phyloP scores from a whole-genome alignment of 2,113 vertebrate species.

The Naja naja region DNA sequence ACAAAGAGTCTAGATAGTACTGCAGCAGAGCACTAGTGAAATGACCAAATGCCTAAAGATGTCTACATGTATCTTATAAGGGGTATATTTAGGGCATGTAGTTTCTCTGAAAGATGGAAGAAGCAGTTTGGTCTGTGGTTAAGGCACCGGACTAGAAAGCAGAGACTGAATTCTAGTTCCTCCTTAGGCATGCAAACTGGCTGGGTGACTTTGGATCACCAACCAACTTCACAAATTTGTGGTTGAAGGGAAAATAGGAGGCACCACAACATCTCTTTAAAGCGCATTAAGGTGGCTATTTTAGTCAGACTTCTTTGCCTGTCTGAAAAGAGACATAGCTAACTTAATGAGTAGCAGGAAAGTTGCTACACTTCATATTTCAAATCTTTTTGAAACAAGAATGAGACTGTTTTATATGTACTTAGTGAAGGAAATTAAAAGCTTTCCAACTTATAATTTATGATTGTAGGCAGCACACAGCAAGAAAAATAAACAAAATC shows the following conservation, averaged over 20 bases:
- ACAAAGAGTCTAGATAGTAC: constrained; percentile 43
- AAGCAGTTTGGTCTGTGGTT: too few relatives aligned
- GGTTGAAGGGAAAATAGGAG: neutral
- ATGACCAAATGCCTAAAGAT: neutral
- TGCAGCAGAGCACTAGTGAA: neutral
- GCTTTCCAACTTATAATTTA: neutral
- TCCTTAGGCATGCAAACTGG: too few relatives aligned
- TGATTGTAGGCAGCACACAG: neutral
- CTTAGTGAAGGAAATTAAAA: neutral
- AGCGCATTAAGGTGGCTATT: neutral
- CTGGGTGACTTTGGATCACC: neutral
- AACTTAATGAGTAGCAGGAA: neutral
- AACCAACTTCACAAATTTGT: neutral
- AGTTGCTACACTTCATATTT: neutral
- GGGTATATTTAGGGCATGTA: too few relatives aligned
- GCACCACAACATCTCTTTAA: neutral
- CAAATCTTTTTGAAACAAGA: neutral
- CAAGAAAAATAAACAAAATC: neutral
- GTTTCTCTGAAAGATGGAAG: neutral
- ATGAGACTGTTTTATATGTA: neutral
- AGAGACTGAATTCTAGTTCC: too few relatives aligned
- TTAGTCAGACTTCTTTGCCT: neutral
- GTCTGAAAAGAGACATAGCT: neutral
- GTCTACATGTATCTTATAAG: neutral
- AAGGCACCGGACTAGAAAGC: too few relatives aligned